Evolutionary conservation across 2,113 vertebrate genomes (phyloP), one percentile per base, ranked within the genome.

Genomic region (Saccopteryx bilineata): DNA sequence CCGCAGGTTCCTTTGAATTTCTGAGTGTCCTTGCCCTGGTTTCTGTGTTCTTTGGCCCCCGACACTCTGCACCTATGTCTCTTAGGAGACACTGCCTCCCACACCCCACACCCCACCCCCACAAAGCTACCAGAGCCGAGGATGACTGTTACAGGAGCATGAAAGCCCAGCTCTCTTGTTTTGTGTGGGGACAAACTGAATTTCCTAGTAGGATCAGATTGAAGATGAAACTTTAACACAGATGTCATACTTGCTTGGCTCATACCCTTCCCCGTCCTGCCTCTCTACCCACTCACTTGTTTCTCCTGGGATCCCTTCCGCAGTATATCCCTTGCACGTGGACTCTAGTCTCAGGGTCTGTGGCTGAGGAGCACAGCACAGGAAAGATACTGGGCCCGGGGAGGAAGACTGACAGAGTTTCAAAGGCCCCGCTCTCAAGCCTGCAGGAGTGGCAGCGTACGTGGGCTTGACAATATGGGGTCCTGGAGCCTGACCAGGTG

Each of bases 91-190:
- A 26, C 18, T 21, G 2, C 39, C 39, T 39, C 39, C 39, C 39
- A 3, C 39, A 39, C 39, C 39, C 39, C 39, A 39, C 39, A 2
- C 39, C 39, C 39, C 39, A 39, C 39, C 39, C 39, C 39, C 39
- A 39, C 39, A 39, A 50, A 50, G 61, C 18, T 24, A 18, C 54
- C 21, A 15, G 61, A 39, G 17, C n/a, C 9, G 17, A 84, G 9
- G 18, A 3, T 7, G 13, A 17, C 1, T 3, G 2, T 5, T 15
- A 13, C 18, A 39, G 15, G 21, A 54, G 8, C 39, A 23, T 12
- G 5, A 76, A n/a, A 66, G 19, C 11, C 19, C 18, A 56, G 66
- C 31, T 56, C 4, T 33, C 66, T 60, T 7, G n/a, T 2, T 9
- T 12, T 90, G 28, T 21, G 0, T 15, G 9, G 31, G 28, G 11